Conservation (phyloP, 2,113 vertebrate genomes). For the Nesoenas mayeri region DNA sequence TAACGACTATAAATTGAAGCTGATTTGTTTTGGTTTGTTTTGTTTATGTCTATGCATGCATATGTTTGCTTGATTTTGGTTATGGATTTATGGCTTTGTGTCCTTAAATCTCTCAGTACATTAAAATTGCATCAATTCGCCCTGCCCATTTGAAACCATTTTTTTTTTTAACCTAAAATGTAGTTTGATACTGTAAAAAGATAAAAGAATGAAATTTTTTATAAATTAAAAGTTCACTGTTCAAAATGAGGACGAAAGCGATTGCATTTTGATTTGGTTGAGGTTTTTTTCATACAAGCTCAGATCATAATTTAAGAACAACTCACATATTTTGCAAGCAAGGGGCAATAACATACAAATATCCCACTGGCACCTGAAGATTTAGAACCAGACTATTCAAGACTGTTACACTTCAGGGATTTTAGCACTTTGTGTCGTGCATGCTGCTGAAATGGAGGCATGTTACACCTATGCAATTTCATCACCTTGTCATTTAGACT, state of each 20-base stretch:
- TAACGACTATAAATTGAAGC: neutral
- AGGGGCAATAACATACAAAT: neutral
- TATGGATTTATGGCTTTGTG: neutral
- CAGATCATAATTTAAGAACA: neutral
- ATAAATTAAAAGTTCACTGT: neutral
- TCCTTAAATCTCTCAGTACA: neutral
- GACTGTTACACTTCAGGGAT: neutral
- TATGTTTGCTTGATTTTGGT: neutral
- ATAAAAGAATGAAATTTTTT: neutral
- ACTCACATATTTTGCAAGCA: neutral
- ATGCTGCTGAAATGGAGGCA: conserved; percentile 33
- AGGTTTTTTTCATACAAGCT: neutral
- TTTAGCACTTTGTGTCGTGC: conserved; percentile 32
- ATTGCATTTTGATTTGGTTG: neutral
- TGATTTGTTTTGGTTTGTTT: neutral
- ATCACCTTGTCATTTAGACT: conserved; percentile 55
- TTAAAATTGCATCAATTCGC: neutral
- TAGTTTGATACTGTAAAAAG: neutral
- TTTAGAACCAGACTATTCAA: neutral
- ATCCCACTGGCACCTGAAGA: neutral
- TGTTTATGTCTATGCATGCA: neutral
- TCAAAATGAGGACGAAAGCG: neutral
- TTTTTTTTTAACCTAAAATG: neutral
- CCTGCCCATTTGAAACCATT: neutral
- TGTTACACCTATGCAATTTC: conserved; percentile 36